Conservation (phyloP, 2,888 invertebrate species). For the Pyrgus malvae region DNA sequence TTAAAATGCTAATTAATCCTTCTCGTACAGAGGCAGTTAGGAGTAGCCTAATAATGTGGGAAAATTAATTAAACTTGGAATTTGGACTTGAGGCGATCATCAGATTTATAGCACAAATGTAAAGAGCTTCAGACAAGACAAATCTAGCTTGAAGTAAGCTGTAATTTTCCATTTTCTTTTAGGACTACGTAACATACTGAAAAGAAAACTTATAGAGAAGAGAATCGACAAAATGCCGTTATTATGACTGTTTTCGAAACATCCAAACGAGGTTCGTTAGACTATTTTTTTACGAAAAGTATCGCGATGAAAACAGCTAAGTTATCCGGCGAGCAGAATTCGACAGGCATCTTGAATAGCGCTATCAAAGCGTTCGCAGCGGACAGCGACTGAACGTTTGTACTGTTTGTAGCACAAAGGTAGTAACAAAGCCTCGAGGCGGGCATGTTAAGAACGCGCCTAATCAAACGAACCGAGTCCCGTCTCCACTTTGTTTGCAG, state of each 20-base stretch:
- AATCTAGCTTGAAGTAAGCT: too few species aligned
- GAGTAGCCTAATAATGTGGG: too few species aligned
- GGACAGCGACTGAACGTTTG: conserved; percentile 33
- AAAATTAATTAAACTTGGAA: too few species aligned
- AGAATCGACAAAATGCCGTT: too few species aligned
- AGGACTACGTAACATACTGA: too few species aligned
- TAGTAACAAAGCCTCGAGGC: conserved; percentile 61
- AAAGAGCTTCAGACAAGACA: too few species aligned
- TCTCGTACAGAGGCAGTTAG: neutral
- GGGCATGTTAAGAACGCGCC: conserved; percentile 66
- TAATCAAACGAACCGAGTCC: conserved; percentile 74
- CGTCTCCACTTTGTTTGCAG: conserved; percentile 72
- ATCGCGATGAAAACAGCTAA: conserved; percentile 17
- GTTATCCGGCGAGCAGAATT: conserved; percentile 54
- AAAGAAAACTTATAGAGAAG: too few species aligned
- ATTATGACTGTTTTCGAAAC: too few species aligned
- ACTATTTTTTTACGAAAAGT: neutral
- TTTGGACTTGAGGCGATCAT: too few species aligned
- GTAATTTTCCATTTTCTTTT: too few species aligned
- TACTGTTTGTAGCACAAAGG: conserved; percentile 57
- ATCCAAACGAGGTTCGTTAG: too few species aligned
- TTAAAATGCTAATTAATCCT: conserved; percentile 30
- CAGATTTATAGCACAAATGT: too few species aligned
- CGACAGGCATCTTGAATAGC: conserved; percentile 56
- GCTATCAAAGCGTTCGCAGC: conserved; percentile 57